Conservation (phyloP, 2,797 vertebrate species). For the Enteromius fasciolatus region DNA sequence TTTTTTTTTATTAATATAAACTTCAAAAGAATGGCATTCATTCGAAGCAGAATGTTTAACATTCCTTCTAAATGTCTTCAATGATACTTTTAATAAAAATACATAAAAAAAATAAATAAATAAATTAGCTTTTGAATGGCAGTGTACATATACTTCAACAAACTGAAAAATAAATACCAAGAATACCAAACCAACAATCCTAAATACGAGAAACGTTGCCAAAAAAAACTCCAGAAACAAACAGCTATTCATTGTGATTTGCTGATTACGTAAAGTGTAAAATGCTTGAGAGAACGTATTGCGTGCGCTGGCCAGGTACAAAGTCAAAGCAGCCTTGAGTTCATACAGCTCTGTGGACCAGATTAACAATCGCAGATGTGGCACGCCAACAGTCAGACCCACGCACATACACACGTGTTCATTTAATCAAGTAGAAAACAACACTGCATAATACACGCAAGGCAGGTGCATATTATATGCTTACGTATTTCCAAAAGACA, state of each 20-base stretch:
- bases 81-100: neutral
- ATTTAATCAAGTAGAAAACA: conserved; percentile 21
- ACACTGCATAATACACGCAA: conserved; percentile 2
- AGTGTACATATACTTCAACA: neutral
- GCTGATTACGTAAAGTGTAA: conserved; percentile 34
- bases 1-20: too few relatives aligned
- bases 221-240: conserved; percentile 9
- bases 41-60: neutral
- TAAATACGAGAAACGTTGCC: neutral
- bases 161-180: neutral
- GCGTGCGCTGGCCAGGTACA: conserved; percentile 6
- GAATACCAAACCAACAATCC: neutral
- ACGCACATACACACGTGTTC: conserved; percentile 13
- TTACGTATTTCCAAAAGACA: conserved; percentile 9
- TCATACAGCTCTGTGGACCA: neutral
- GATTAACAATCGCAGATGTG: conserved; percentile 39
- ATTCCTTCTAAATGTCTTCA: neutral
- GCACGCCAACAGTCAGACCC: conserved; percentile 15
- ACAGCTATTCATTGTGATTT: conserved; percentile 18
- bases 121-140: neutral
- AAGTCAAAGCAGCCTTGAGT: conserved; percentile 20
- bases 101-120: neutral
- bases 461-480: neutral
- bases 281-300: conserved; percentile 16
- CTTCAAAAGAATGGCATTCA: neutral